A percentile compares a stretch with the other conserved stretches of the same genome.
Conservation (phyloP, 2,888 invertebrate genomes). For the Lithophane socia region DNA sequence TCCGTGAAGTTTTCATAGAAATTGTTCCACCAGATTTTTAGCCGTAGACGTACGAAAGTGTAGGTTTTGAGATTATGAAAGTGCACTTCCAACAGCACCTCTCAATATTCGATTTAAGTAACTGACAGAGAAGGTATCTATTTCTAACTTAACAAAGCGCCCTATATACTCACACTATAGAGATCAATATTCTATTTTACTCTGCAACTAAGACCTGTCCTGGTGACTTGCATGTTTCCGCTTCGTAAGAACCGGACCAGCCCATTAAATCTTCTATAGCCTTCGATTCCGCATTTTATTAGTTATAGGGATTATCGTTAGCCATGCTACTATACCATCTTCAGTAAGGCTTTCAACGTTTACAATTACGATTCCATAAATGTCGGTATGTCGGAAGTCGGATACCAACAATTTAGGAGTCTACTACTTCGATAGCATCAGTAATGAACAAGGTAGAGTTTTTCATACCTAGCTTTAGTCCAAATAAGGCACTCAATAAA, state of each 20-base stretch:
- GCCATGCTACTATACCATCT: conserved; percentile 43
- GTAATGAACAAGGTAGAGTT: conserved; percentile 30
- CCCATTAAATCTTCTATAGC: not conserved
- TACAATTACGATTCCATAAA: conserved; percentile 29
- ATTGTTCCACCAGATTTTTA: not conserved
- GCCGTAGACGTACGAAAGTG: not conserved
- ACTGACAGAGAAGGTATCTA: not conserved
- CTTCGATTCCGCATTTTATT: conserved; percentile 47
- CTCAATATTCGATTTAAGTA: conserved; percentile 1
- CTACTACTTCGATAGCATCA: conserved; percentile 32
- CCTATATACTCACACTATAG: conserved; percentile 11
- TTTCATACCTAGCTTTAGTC: conserved; percentile 10
- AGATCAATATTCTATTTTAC: conserved; percentile 27
- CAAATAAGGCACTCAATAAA: conserved; percentile 29
- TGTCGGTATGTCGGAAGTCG: conserved; percentile 42
- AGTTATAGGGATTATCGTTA: not conserved
- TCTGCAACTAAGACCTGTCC: conserved; percentile 7
- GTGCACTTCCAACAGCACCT: not conserved
- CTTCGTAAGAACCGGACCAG: conserved; percentile 17
- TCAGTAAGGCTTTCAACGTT: conserved; percentile 45
- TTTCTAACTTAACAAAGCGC: conserved; percentile 12
- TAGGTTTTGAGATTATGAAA: not conserved
- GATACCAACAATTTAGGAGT: conserved; percentile 29
- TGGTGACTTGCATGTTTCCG: conserved; percentile 20
- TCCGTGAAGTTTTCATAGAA: too few species aligned